Evolutionary conservation across 2,113 vertebrate species (phyloP).

Genomic region (Alligator mississippiensis): DNA sequence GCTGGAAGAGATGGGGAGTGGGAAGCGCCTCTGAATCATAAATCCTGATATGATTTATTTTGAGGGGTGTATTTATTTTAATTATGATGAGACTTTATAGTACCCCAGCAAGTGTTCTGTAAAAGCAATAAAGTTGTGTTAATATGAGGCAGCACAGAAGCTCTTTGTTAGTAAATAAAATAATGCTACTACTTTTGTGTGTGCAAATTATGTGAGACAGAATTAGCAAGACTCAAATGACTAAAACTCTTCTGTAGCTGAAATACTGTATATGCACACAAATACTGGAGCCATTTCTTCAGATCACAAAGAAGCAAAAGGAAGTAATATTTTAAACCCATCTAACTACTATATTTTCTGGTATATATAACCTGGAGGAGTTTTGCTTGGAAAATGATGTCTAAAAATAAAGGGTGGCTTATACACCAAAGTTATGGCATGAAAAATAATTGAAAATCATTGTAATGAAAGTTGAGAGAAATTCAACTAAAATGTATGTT

Average conservation of each 20-base stretch:
- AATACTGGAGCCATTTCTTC: neutral
- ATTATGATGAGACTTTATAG: neutral
- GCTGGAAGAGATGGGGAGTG: neutral
- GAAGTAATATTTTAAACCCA: neutral
- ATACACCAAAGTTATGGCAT: too few relatives aligned
- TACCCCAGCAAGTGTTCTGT: constrained; percentile 26
- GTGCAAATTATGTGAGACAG: neutral
- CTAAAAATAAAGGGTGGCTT: neutral
- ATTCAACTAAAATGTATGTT: too few relatives aligned
- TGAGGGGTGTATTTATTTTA: constrained; percentile 34
- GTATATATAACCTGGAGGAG: too few relatives aligned
- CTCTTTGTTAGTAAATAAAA: constrained; percentile 31
- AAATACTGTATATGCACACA: neutral
- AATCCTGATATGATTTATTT: constrained; percentile 2
- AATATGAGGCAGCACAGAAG: neutral
- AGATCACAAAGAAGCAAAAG: neutral
- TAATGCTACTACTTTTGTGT: constrained; percentile 8
- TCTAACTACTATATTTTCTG: neutral
- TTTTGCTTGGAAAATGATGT: neutral
- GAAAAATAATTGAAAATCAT: too few relatives aligned
- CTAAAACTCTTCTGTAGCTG: neutral
- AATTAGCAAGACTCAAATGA: neutral
- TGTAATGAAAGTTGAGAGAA: too few relatives aligned
- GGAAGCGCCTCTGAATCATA: neutral
- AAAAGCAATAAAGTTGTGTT: constrained; percentile 12